Conservation (phyloP, 2,888 invertebrate species). For the Cheilosia grossa region DNA sequence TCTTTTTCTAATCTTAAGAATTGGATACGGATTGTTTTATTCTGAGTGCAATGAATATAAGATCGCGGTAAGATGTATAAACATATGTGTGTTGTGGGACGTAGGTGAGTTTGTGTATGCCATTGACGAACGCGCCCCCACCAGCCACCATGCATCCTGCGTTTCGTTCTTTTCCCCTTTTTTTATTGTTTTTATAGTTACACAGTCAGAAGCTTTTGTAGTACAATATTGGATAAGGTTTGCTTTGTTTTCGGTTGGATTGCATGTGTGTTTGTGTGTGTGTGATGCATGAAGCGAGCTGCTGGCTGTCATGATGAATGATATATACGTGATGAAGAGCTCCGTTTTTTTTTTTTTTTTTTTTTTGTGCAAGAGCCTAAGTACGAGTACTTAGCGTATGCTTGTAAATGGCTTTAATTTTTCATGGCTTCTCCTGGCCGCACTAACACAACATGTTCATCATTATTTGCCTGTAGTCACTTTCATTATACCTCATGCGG, state of each 20-base stretch:
- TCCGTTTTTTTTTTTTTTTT: conserved; percentile 15
- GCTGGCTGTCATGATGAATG: conserved; percentile 49
- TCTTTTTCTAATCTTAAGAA: conserved; percentile 50
- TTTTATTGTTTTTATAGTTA: conserved; percentile 31
- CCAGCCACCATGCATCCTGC: conserved; percentile 32
- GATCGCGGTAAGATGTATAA: conserved; percentile 35
- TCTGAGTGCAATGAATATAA: conserved; percentile 59
- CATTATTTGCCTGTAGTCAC: conserved; percentile 39
- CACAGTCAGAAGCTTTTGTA: conserved; percentile 53
- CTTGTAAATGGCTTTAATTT: conserved; percentile 50
- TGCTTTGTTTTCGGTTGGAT: conserved; percentile 31
- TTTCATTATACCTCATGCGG: conserved; percentile 43
- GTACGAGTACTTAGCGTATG: conserved; percentile 17
- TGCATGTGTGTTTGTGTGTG: background rate
- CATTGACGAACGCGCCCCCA: conserved; percentile 10
- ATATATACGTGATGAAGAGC: conserved; percentile 45
- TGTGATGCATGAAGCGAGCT: background rate
- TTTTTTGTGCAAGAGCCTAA: conserved; percentile 49
- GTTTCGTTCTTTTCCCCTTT: conserved; percentile 3
- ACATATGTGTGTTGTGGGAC: background rate
- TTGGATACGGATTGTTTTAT: conserved; percentile 55
- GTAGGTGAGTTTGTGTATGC: background rate
- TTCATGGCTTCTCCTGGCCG: conserved; percentile 53
- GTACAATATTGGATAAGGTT: conserved; percentile 55
- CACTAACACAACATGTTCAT: conserved; percentile 40